Evolutionary conservation across 2,888 invertebrate genomes (phyloP), one percentile per base, ranked within the genome.

Genomic region (Chrysopilus asiliformis): DNA sequence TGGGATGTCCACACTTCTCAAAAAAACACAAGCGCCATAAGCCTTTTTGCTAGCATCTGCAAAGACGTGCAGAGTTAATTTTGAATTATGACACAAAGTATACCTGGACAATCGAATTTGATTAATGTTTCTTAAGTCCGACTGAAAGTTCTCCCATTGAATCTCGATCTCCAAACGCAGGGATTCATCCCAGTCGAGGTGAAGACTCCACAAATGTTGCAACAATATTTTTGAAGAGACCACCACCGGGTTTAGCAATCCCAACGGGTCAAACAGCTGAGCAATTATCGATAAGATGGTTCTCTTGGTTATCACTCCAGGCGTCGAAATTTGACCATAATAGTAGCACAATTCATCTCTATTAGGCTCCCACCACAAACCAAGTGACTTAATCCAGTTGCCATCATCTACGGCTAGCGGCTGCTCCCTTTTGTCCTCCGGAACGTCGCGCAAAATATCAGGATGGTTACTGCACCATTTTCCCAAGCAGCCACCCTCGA

Each of bases 21-120:
- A 9, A 15, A 43, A 42, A 1, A 42, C 19, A 12, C 18, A 30
- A 17, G 32, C 35, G 2, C 41, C 37, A 31, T 30, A 39, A 3
- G 35, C 41, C 9, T 9, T 17, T n/a, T 24, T 19, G 4, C 42
- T 41, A 4, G 43, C 40, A 37, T 43, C 45, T 16, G 29, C 17
- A 24, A 43, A 43, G 17, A 38, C 40, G 32, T 43, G 37, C n/a
- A n/a, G n/a, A n/a, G n/a, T n/a, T n/a, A n/a, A n/a, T n/a, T n/a
- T n/a, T n/a, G n/a, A n/a, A n/a, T n/a, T n/a, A n/a, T n/a, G n/a
- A n/a, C n/a, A n/a, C n/a, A n/a, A n/a, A n/a, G n/a, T n/a, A n/a
- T n/a, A n/a, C n/a, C n/a, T n/a, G n/a, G n/a, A n/a, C n/a, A n/a
- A n/a, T n/a, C n/a, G n/a, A n/a, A n/a, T n/a, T n/a, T n/a, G n/a